A percentile compares a stretch with the other conserved stretches of the same genome.
These are phyloP conservation scores for Borostomias antarcticus DNA, from an alignment of 2,797 vertebrate genomes.

Conservation along the genomic window DNA sequence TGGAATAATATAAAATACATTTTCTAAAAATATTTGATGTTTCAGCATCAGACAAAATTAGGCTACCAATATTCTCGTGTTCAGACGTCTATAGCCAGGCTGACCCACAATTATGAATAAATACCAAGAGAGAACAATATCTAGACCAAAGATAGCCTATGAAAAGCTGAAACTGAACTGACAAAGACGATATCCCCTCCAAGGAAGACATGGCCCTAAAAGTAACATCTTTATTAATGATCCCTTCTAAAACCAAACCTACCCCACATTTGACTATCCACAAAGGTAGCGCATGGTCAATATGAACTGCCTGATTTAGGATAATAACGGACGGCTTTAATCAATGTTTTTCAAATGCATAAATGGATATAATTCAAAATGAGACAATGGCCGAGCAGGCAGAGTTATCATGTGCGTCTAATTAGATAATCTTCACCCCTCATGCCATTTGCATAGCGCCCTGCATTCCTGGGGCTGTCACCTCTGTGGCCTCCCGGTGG, in stretches of 20 bases:
- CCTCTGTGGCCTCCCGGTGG: conserved; percentile 39
- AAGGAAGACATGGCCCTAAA: too few relatives aligned
- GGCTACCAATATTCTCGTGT: too few relatives aligned
- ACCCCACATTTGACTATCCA: neutral
- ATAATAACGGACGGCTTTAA: neutral
- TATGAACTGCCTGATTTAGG: neutral
- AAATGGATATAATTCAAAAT: conserved; percentile 42
- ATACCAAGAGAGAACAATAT: too few relatives aligned
- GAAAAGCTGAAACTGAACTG: too few relatives aligned
- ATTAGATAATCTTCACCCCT: conserved; percentile 62
- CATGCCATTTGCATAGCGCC: conserved; percentile 49
- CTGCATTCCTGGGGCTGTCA: conserved; percentile 49
- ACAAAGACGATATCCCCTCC: too few relatives aligned
- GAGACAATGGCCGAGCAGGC: conserved; percentile 48
- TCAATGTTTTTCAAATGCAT: conserved; percentile 38
- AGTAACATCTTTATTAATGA: too few relatives aligned
- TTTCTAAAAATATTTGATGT: too few relatives aligned
- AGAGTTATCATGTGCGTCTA: conserved; percentile 54
- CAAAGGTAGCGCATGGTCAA: neutral
- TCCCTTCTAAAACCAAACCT: neutral
- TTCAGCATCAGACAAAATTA: too few relatives aligned
- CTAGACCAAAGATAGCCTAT: too few relatives aligned
- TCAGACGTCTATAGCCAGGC: too few relatives aligned
- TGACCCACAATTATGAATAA: too few relatives aligned
- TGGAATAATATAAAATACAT: neutral